Percentiles rank a stretch among this genome's conserved stretches.
Conservation (phyloP, 30 jellyfish, hydroid and myxozoan genomes). For the Aurelia coerulea region DNA sequence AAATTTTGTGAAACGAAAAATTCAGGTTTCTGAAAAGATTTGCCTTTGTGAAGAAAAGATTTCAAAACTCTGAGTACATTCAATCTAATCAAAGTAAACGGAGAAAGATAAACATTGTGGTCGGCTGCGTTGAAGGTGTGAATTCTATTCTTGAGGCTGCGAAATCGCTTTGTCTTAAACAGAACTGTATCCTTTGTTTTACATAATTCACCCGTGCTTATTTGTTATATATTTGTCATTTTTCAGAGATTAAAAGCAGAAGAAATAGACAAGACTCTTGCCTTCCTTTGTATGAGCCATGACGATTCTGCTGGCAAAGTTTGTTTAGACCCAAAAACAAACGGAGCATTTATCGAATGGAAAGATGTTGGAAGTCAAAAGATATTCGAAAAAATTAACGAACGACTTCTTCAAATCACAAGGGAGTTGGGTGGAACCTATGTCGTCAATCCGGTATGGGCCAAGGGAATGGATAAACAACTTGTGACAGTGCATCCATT, state of each 20-base stretch:
- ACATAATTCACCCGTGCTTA: too few species aligned
- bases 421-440: constrained; percentile 65
- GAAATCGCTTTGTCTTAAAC: too few species aligned
- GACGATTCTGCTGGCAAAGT: constrained; percentile 65
- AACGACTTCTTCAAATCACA: constrained; percentile 35
- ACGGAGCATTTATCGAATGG: constrained; percentile 53
- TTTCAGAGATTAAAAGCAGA: constrained; percentile 45
- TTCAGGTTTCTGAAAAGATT: too few species aligned
- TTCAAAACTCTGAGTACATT: too few species aligned
- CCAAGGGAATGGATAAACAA: constrained; percentile 44
- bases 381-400: constrained; percentile 37
- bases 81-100: too few species aligned
- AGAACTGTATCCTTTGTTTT: too few species aligned
- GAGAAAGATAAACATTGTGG: too few species aligned
- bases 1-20: too few species aligned
- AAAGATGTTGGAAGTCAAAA: constrained; percentile 71
- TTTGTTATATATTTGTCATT: too few species aligned
- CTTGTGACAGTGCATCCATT: constrained; percentile 78
- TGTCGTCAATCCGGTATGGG: constrained; percentile 69
- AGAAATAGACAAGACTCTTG: constrained; percentile 54
- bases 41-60: too few species aligned
- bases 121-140: too few species aligned
- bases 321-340: constrained; percentile 52
- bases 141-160: too few species aligned
- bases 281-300: constrained; percentile 71